These are phyloP conservation scores for Nothura maculosa DNA, from an alignment of 2,797 vertebrate genomes.

Conservation along the genomic window DNA sequence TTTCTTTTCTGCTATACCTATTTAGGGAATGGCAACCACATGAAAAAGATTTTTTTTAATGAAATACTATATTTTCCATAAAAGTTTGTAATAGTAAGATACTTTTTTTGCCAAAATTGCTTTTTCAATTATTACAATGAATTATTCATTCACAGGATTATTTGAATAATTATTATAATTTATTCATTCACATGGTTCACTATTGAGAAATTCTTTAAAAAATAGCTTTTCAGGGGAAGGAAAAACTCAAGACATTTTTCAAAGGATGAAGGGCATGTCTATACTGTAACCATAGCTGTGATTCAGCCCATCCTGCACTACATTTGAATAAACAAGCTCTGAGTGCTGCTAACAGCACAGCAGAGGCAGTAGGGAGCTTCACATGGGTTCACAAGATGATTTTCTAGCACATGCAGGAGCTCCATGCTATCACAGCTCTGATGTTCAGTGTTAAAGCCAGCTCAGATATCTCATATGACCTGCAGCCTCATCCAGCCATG, in stretches of 20 bases:
- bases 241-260: neutral
- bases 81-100: conserved; percentile 14
- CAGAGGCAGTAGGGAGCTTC: neutral
- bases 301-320: neutral
- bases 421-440: neutral
- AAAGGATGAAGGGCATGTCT: neutral
- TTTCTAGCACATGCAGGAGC: neutral
- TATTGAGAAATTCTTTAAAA: conserved; percentile 2
- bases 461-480: neutral
- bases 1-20: neutral
- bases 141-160: conserved; percentile 26
- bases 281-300: neutral
- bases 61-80: neutral
- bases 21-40: conserved; percentile 1
- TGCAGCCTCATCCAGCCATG: neutral
- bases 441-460: neutral
- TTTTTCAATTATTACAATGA: conserved; percentile 45
- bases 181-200: conserved; percentile 1
- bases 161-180: conserved; percentile 32
- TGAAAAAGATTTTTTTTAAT: neutral
- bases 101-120: conserved; percentile 5
- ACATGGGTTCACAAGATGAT: neutral
- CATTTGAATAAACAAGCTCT: neutral
- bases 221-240: neutral
- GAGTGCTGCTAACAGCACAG: neutral